Base-by-base conservation (phyloP, 2,797 vertebrate genomes). In the Aldrovandia affinis region DNA sequence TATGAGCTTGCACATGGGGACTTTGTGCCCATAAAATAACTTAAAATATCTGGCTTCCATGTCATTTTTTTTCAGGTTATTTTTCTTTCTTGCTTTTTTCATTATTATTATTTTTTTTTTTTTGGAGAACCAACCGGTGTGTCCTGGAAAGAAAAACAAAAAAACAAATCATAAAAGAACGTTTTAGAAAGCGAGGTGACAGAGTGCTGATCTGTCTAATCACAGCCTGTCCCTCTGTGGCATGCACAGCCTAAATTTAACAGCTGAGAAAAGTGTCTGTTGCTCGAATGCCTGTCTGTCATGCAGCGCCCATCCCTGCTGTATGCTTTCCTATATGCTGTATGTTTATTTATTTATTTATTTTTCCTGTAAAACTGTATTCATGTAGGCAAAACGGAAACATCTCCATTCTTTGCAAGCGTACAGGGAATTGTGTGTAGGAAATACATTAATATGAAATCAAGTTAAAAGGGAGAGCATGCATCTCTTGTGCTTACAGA, bases 211-310 rank as follows among this genome's bases (percentile, higher is more conserved):
- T 47, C 73, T 77, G 39, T 47, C 73, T 44, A 44, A 77, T 77
- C 42, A 44, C 73, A 47, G 42, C 39, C 73, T 44, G 39, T 25
- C 33, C 6, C 73, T 25, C 73, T 12, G 73, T 44, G 73, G 73
- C n/a, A 77, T 77, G 73, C 73, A 25, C 6, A 39, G 73, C 73
- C 73, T 77, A 44, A 42, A 44, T 77, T 77, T 77, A 77, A 77
- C 73, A 77, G 73, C 73, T 44, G 73, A 42, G 73, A 47, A n/a
- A 47, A 77, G 9, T 25, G 73, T 18, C 73, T 77, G 73, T 10
- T 77, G 1, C 8, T 8, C 73, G 20, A 39, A n/a, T 20, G 30
- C 42, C 73, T 77, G 73, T 47, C 39, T 25, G 20, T 12, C 42
- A 47, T 44, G 39, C 20, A 47, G 42, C 10, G 22, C 39, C 39